Evolutionary conservation across 2,888 invertebrate species (phyloP), one percentile per base, ranked within the genome.

Genomic region (Oxystoma pomonae): DNA sequence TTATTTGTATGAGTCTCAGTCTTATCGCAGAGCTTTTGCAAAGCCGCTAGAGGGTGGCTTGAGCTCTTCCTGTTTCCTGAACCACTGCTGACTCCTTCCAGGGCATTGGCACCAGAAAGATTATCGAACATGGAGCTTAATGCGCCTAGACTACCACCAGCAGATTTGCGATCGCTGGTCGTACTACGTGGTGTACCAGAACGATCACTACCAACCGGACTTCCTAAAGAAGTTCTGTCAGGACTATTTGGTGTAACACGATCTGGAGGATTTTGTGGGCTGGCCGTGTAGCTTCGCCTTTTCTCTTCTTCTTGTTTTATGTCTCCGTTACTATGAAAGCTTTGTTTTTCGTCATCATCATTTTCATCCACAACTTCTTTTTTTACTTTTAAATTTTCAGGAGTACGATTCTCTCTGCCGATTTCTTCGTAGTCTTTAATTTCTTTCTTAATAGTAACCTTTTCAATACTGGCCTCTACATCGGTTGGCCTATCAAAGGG

Each of bases 11-110:
- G 88, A 17, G 87, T 91, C 81, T 96, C 96, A 70, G 96, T 94
- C 82, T 95, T 96, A 80, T 97, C 96, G 82, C 97, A 95, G 20
- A 98, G 87, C 80, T 96, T 96, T 78, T 98, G 97, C 61, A 98
- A 82, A 1, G 96, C 96, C 18, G 96, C 96, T 72, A 98, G 80
- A 3, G 98, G 98, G 81, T 98, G 96, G 73, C 94, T 90, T 65
- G 88, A 89, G 12, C 87, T 84, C 71, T 88, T 86, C 55, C 88
- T 87, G 1, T 86, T 85, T 2, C 86, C 84, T 63, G 85, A 81
- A 12, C 86, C 84, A 60, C 67, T 62, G 7, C 66, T 16, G 62
- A 71, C 72, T 21, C 20, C 51, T 62, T 75, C 75, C 16, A 73
- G 71, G 1, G 74, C 67, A 21, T 81, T 81, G 64, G 83, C 79